Percentiles rank a stretch among this genome's conserved stretches.
phyloP scores from a whole-genome alignment of 2,888 invertebrate genomes.

The Altica lythri region DNA sequence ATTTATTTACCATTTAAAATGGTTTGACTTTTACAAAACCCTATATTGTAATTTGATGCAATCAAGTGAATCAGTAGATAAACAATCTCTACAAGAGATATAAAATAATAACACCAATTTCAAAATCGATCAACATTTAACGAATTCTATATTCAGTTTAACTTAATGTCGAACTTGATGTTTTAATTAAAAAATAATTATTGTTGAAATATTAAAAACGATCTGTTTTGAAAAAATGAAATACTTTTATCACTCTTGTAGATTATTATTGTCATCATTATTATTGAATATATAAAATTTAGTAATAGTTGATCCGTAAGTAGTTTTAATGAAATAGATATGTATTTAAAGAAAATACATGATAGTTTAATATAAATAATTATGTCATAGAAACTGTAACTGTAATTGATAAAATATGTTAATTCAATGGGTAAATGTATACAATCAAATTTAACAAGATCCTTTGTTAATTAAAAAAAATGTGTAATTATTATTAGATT shows the following conservation, averaged over 20 bases:
- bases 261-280: conserved; percentile 53
- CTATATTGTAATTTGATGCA: conserved; percentile 58
- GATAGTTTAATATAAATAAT: conserved; percentile 51
- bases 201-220: background rate
- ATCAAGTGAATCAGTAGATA: conserved; percentile 53
- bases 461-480: background rate
- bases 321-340: conserved; percentile 55
- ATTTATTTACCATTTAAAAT: conserved; percentile 39
- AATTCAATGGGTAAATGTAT: too few relatives aligned
- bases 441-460: too few relatives aligned
- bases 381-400: conserved; percentile 47
- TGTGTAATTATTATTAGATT: too few relatives aligned
- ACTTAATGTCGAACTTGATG: background rate
- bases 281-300: conserved; percentile 56
- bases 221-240: conserved; percentile 7
- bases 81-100: conserved; percentile 42
- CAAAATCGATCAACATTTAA: background rate
- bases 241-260: conserved; percentile 20
- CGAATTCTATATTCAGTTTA: background rate
- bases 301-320: conserved; percentile 57
- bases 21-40: conserved; percentile 39
- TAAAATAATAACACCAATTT: conserved; percentile 11
- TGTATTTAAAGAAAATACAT: conserved; percentile 55
- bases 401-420: conserved; percentile 46
- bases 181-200: background rate